These are phyloP conservation scores for Oopsacas minuta DNA, from an alignment of 37 sponge, comb jelly and placozoan genomes.

Conservation along the genomic window DNA sequence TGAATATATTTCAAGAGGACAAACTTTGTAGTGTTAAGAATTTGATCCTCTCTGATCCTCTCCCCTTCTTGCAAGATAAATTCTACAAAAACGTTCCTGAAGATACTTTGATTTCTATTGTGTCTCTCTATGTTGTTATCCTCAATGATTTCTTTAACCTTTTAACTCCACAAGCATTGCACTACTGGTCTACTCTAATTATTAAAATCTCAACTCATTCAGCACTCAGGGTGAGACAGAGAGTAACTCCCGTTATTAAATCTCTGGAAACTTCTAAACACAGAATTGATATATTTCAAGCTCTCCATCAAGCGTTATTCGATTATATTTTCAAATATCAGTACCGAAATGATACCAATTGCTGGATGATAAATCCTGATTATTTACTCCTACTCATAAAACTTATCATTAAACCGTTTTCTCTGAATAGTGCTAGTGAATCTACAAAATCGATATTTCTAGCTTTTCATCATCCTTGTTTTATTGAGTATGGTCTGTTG, in stretches of 20 bases:
- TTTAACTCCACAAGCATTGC: not conserved
- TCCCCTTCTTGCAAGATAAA: not conserved
- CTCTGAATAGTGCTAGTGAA: not conserved
- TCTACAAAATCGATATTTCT: not conserved
- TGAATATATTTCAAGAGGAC: not conserved
- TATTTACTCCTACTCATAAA: not conserved
- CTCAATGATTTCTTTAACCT: not conserved
- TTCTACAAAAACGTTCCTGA: not conserved
- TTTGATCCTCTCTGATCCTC: not conserved
- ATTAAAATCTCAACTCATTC: not conserved
- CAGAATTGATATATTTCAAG: not conserved
- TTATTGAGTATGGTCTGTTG: not conserved
- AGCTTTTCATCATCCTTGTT: constrained; percentile 1
- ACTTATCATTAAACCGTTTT: not conserved
- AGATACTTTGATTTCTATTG: not conserved
- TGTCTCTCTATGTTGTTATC: not conserved
- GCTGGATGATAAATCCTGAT: not conserved
- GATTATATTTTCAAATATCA: not conserved
- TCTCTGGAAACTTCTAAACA: not conserved
- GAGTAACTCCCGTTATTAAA: not conserved
- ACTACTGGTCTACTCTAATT: not conserved
- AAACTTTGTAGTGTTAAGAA: not conserved
- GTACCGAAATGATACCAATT: not conserved
- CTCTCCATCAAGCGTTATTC: not conserved
- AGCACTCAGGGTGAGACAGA: not conserved